Evolutionary conservation across 2,113 vertebrate species (phyloP), one percentile per base, ranked within the genome.

Genomic region (Oncorhynchus mykiss): DNA sequence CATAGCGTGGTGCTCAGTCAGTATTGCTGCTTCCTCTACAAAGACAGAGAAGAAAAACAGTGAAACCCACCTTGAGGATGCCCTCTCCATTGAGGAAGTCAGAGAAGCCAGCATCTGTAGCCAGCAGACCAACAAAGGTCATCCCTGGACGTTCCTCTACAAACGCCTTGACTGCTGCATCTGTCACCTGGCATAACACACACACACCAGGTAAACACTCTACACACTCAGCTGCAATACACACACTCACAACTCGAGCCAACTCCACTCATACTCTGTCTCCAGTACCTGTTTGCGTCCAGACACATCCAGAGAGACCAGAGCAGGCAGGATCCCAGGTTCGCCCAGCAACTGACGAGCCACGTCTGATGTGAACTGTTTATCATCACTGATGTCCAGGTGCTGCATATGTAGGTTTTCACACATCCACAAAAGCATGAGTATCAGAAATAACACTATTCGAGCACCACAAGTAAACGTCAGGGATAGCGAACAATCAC

Each of bases 321-420:
- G 95, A 72, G 91, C 93, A 7, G 96, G 96, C 51, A 99, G 90
- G 74, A 97, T 97, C 25, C 95, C 95, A 0, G 93, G 95, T 86
- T 96, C 96, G 70, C 96, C 96, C 25, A 99, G 90, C 66, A 99
- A 93, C 49, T 97, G 97, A 74, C 96, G 94, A 67, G 97, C 98
- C 90, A 99, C 96, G 73, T 99, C 97, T 4, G 98, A 99, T 0
- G 97, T 99, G 86, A 99, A 99, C 88, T 99, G 98, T 87, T 99
- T 99, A 86, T 99, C 98, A 78, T 99, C 98, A 0, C 97, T 99
- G 89, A 99, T 99, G 88, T 99, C 98, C 80, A 99, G 93, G 78
- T 99, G 98, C 90, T 96, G 94, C 68, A 70, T 0, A 5, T 20
- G 22, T 45, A 45, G 39, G 39, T 45, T 11, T 11, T 11, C 12